A percentile compares a stretch with the other conserved stretches of the same genome.
Conservation (phyloP, 2,797 vertebrate genomes). For the Acanthurus tractus region DNA sequence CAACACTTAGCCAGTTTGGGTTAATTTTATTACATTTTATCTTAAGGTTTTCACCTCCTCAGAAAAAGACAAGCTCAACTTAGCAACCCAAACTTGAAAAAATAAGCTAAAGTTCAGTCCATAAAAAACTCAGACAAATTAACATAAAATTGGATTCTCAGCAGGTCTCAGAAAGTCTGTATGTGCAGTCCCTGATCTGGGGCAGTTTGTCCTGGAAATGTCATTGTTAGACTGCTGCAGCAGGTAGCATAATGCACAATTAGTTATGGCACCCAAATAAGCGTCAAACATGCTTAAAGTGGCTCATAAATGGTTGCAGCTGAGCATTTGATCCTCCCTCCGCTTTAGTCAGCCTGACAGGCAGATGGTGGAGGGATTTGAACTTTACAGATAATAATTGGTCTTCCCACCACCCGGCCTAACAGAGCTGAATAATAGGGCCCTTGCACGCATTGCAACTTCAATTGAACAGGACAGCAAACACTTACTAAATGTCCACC, state of each 20-base stretch:
- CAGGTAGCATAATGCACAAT: background rate
- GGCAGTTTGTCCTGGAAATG: background rate
- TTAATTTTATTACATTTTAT: background rate
- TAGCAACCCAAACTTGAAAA: background rate
- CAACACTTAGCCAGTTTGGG: background rate
- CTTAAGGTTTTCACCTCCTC: background rate
- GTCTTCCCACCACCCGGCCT: too few species aligned
- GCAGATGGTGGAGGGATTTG: background rate
- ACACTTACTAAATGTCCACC: too few species aligned
- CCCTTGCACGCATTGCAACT: too few species aligned
- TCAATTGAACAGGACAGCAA: too few species aligned
- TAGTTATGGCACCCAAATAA: conserved; percentile 11
- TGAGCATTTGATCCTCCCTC: conserved; percentile 3
- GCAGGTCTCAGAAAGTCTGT: background rate
- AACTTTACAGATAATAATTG: background rate
- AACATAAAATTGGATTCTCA: background rate
- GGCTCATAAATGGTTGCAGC: conserved; percentile 17
- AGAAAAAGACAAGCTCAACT: background rate
- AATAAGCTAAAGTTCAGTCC: too few species aligned
- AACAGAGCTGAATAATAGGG: too few species aligned
- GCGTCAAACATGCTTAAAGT: conserved; percentile 2
- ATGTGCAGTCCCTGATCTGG: background rate
- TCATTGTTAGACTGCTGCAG: background rate
- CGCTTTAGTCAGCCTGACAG: background rate
- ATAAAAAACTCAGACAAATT: background rate